Conservation (phyloP, 2,888 invertebrate genomes). For the Hydropsyche betteni region DNA sequence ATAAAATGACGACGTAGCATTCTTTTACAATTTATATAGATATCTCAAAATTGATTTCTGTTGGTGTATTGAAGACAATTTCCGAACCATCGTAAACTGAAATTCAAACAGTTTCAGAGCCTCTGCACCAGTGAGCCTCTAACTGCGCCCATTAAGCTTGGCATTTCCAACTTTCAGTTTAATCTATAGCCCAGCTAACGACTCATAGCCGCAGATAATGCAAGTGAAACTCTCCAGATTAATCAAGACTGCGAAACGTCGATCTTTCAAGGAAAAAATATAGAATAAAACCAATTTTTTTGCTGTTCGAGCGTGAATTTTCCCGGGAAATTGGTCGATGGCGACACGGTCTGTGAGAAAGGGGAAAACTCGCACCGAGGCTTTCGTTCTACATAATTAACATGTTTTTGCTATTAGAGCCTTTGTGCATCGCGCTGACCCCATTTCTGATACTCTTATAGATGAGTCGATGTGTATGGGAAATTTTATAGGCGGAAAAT, state of each 20-base stretch:
- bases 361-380: neutral
- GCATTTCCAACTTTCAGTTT: constrained; percentile 28
- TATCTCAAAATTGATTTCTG: too few relatives aligned
- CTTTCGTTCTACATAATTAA: constrained; percentile 32
- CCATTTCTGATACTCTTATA: too few relatives aligned
- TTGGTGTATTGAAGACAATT: too few relatives aligned
- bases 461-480: too few relatives aligned
- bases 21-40: too few relatives aligned
- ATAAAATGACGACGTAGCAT: too few relatives aligned
- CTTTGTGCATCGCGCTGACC: constrained; percentile 9
- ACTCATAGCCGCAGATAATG: constrained; percentile 29
- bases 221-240: constrained; percentile 2
- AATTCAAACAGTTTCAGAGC: too few relatives aligned
- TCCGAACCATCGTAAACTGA: too few relatives aligned
- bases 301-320: neutral
- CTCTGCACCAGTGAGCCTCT: neutral
- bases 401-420: constrained; percentile 37
- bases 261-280: neutral
- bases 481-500: too few relatives aligned
- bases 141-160: constrained; percentile 34
- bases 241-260: neutral
- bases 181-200: constrained; percentile 37
- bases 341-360: too few relatives aligned
- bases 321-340: neutral
- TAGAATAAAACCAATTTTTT: neutral